Evolutionary conservation across 1,140 invertebrate genomes (phyloP), one percentile per base, ranked within the genome.

Genomic region (Drosophila murphyi): DNA sequence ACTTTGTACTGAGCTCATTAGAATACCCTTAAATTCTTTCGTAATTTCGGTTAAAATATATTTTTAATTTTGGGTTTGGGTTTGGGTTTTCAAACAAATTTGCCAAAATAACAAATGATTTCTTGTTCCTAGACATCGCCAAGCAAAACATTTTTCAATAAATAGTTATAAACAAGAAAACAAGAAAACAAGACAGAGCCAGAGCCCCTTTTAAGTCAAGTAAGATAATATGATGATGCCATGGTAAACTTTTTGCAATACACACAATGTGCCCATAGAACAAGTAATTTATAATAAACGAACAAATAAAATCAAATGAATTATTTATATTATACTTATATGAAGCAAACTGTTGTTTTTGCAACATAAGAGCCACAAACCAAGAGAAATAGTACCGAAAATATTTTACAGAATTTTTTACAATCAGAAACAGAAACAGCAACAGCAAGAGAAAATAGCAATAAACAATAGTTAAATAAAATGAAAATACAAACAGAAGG

Each of bases 251-350:
- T 78, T 80, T 80, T 78, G 83, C 83, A 86, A 76, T 80, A 87
- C 76, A 88, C 76, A 89, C 85, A 78, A 85, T 89, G 85, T 88
- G 85, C 85, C 85, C 85, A 89, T 89, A 89, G 85, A 88, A 85
- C 82, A 81, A 87, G 76, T 82, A 78, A 75, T 86, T 86, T 86
- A 86, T 56, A 28, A 47, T 65, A 50, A 64, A 28, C 20, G 31
- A 71, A 71, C 37, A 54, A 56, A 51, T 56, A 62, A 69, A 72
- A 83, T 67, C 62, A 87, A 87, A 88, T 76, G 55, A 89, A 75
- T 88, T 88, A 89, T 89, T 88, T 89, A 89, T 78, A 85, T 85
- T 88, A 78, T 76, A 80, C 82, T 60, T 72, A 65, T 72, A 72
- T 54, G 61, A 60, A 50, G 72, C 55, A 52, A 80, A 65, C 56